Evolutionary conservation across 2,888 invertebrate species (phyloP).

Genomic region (Tridacna gigas): DNA sequence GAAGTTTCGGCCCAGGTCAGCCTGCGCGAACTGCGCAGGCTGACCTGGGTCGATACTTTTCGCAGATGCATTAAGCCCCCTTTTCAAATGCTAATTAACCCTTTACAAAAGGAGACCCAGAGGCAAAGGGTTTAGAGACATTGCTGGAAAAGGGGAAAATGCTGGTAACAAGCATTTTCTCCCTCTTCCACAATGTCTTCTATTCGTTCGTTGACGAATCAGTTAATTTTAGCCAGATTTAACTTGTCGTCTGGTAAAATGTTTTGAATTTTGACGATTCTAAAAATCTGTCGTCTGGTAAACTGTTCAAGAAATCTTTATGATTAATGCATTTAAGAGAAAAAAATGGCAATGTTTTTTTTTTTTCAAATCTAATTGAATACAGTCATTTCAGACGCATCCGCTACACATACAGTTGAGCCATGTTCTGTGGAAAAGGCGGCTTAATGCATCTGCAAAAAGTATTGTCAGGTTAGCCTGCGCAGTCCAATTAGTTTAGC

Average conservation of each 20-base stretch:
- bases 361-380: no score
- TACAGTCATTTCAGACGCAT: no score
- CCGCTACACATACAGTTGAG: no score
- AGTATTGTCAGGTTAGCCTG: no score
- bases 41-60: no score
- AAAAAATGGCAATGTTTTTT: neutral
- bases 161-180: constrained; percentile 6
- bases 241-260: neutral
- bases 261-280: neutral
- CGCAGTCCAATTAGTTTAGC: no score
- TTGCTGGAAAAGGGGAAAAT: neutral
- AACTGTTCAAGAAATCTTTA: neutral
- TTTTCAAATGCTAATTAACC: neutral
- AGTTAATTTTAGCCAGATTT: neutral
- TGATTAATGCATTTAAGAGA: neutral
- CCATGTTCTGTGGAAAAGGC: no score
- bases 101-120: neutral
- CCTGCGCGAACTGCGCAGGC: no score
- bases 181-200: neutral
- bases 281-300: neutral
- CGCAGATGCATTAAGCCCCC: no score
- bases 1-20: no score
- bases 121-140: neutral
- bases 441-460: no score
- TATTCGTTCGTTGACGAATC: no score